Conservation (phyloP, 2,888 invertebrate species). For the Parascotia fuliginaria region DNA sequence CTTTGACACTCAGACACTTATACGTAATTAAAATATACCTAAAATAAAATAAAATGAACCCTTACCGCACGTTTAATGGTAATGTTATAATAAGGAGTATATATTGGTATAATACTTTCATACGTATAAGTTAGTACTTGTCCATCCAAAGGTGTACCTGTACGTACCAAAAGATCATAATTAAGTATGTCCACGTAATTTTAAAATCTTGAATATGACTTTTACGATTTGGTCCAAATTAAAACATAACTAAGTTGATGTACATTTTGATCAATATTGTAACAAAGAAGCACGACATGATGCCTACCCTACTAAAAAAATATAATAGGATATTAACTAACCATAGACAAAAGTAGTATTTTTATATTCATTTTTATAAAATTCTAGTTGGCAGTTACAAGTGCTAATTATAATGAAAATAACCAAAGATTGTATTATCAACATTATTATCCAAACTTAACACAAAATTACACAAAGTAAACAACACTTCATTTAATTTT, state of each 20-base stretch:
- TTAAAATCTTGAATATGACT: too few species aligned
- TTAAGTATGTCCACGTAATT: too few species aligned
- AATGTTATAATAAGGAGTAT: neutral
- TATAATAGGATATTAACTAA: too few species aligned
- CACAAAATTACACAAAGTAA: neutral
- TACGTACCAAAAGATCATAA: too few species aligned
- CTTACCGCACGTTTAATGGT: conserved; percentile 1
- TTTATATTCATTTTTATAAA: neutral
- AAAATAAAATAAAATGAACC: neutral
- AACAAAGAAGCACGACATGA: too few species aligned
- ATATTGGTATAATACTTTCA: neutral
- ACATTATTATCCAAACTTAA: neutral
- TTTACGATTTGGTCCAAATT: too few species aligned
- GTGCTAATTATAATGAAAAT: neutral
- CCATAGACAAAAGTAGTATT: neutral
- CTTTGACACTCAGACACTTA: too few species aligned
- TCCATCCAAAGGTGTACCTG: conserved; percentile 4
- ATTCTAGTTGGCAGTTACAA: neutral
- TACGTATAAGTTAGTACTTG: neutral
- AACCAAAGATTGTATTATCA: neutral
- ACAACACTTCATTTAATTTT: too few species aligned
- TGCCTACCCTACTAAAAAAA: too few species aligned
- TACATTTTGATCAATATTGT: too few species aligned
- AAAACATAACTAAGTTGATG: too few species aligned
- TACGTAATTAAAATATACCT: too few species aligned